Percentiles rank a stretch among this genome's conserved stretches.
These are phyloP conservation scores for Smutsia gigantea DNA, from an alignment of 2,797 vertebrate species.

Conservation along the genomic window DNA sequence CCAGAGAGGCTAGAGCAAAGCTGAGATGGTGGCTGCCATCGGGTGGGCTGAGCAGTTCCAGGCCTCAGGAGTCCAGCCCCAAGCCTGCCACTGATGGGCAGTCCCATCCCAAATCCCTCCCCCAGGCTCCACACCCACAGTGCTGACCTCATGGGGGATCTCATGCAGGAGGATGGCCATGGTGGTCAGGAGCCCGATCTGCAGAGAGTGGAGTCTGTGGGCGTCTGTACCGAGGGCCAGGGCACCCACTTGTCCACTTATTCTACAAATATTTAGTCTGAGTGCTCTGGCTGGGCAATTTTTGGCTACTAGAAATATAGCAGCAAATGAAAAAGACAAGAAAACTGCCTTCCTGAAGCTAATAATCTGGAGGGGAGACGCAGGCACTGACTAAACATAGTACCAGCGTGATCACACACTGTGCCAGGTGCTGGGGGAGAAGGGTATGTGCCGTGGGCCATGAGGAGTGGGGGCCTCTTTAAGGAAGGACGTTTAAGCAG, in stretches of 20 bases:
- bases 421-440: not conserved
- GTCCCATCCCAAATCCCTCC: not conserved
- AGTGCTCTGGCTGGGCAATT: not conserved
- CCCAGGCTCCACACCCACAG: fast-evolving
- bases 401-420: not conserved
- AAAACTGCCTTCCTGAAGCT: not conserved
- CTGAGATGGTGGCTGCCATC: not conserved
- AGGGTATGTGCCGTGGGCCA: fast-evolving
- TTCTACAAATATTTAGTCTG: not conserved
- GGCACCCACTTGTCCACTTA: not conserved
- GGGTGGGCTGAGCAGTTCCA: not conserved
- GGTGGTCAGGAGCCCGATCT: slow-evolving; percentile 97
- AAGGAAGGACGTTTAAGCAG: not conserved
- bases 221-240: not conserved
- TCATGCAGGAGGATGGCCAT: slow-evolving; percentile 98
- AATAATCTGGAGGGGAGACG: not conserved
- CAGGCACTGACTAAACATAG: not conserved
- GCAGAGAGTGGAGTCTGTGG: slow-evolving; percentile 65
- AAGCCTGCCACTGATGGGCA: not conserved
- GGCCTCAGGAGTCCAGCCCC: not conserved
- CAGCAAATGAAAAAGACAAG: not conserved
- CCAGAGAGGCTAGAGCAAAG: not conserved
- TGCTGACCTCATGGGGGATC: slow-evolving; percentile 93
- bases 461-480: not conserved
- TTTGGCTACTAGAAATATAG: not conserved